Evolutionary conservation across 1,140 invertebrate species (phyloP).

Genomic region (Drosophila ohnishii): DNA sequence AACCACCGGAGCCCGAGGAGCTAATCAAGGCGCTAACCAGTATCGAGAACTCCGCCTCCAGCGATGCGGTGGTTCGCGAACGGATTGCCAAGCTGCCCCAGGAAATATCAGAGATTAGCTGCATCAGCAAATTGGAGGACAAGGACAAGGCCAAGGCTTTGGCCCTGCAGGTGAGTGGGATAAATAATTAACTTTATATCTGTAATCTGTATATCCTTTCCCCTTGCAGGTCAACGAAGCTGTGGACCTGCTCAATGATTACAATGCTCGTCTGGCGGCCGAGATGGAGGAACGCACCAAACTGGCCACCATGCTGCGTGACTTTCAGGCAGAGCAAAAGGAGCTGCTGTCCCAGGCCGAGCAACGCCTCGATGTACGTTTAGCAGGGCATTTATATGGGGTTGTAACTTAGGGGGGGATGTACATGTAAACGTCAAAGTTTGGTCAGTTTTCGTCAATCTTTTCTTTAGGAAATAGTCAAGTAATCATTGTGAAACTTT

Average conservation of each 20-base stretch:
- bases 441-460: too few species aligned
- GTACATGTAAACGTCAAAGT: too few species aligned
- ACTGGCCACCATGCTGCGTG: conserved; percentile 92
- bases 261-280: conserved; percentile 92
- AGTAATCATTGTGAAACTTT: too few species aligned
- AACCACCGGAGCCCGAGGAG: conserved; percentile 95
- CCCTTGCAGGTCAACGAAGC: conserved; percentile 91
- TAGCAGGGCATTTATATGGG: not conserved
- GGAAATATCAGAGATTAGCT: conserved; percentile 95
- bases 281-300: conserved; percentile 95
- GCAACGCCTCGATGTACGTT: conserved; percentile 90
- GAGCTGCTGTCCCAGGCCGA: conserved; percentile 93
- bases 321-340: conserved; percentile 93
- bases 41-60: conserved; percentile 96
- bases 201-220: not conserved
- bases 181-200: not conserved
- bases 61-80: conserved; percentile 95
- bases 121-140: conserved; percentile 92
- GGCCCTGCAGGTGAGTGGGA: conserved; percentile 62
- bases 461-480: too few species aligned
- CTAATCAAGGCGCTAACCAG: conserved; percentile 92
- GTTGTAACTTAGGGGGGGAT: not conserved
- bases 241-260: conserved; percentile 92
- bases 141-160: conserved; percentile 78
- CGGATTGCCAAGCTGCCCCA: conserved; percentile 96